These are phyloP conservation scores for Laupala kohalensis DNA, from an alignment of 1,140 invertebrate genomes.

Conservation along the genomic window DNA sequence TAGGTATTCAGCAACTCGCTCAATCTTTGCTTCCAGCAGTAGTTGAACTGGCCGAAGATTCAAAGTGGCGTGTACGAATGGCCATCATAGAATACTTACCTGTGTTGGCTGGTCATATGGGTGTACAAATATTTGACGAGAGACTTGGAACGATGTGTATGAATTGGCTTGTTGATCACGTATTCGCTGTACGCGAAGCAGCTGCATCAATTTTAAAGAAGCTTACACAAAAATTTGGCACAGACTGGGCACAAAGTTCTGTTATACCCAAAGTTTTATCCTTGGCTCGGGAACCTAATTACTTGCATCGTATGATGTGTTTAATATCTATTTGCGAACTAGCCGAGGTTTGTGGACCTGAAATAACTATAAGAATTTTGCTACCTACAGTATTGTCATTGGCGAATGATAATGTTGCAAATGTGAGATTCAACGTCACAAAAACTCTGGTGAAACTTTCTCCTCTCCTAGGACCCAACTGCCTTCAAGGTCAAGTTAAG, in stretches of 20 bases:
- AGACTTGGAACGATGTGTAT: neutral
- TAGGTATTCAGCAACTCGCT: slow-evolving; percentile 47
- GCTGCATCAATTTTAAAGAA: neutral
- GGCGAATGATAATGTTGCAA: neutral
- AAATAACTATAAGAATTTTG: neutral
- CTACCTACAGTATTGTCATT: neutral
- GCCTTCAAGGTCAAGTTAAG: neutral
- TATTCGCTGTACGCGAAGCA: neutral
- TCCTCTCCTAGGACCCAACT: neutral
- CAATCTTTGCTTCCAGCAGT: slow-evolving; percentile 34
- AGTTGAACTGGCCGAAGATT: neutral
- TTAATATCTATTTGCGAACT: neutral
- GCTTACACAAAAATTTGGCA: neutral
- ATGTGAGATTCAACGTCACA: neutral
- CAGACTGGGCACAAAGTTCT: neutral
- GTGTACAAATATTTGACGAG: neutral
- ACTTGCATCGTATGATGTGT: slow-evolving; percentile 2
- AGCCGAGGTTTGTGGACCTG: neutral
- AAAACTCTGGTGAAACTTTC: neutral
- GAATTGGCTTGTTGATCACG: neutral
- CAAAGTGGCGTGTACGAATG: neutral
- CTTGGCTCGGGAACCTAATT: slow-evolving; percentile 39
- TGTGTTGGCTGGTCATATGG: neutral
- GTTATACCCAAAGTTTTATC: slow-evolving; percentile 17
- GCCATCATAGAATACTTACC: neutral